Evolutionary conservation across 1,140 invertebrate species (phyloP), one percentile per base, ranked within the genome.

Genomic region (Eriocheir sinensis): DNA sequence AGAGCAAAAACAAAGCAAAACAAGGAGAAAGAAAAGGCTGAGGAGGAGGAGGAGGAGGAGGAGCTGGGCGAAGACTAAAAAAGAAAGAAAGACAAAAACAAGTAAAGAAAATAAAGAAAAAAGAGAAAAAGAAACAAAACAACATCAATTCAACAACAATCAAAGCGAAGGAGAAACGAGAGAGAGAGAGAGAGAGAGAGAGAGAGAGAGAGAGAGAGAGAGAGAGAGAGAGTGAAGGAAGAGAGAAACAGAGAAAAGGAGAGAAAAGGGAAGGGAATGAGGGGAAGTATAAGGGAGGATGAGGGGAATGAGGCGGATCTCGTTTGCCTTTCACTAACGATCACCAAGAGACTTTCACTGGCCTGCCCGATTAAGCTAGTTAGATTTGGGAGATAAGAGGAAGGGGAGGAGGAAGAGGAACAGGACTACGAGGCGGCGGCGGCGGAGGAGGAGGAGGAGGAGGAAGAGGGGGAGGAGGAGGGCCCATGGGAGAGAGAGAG

Each of bases 321-420:
- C 48, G 48, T 53, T 53, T 21, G 2, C 53, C 48, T 81, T 36
- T 30, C 72, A 30, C 36, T 92, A 92, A 92, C 91, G 79, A 92
- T 41, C 79, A 44, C 34, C 91, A 27, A 36, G 91, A 92, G 91
- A 83, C 91, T 34, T 8, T 0, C 91, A 17, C 36, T 81, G 72
- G 91, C 81, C 91, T 38, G 91, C 6, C 9, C 91, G 91, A 92
- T 92, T 92, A 91, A 91, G 91, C 91, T 92, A 83, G 90, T 91
- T 92, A 81, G 91, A 92, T 92, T 92, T 92, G 91, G 91, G 40
- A 83, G 91, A 92, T 92, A 92, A 83, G 40, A 80, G 90, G 30
- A 30, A 8, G 48, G 4, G 30, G 72, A 41, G 27, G 85, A 88
- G 38, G n/a, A 41, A 36, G 85, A 40, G 85, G 38, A 41, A 17